phyloP scores from a whole-genome alignment of 2,113 vertebrate genomes.

The Micronisus gabar region DNA sequence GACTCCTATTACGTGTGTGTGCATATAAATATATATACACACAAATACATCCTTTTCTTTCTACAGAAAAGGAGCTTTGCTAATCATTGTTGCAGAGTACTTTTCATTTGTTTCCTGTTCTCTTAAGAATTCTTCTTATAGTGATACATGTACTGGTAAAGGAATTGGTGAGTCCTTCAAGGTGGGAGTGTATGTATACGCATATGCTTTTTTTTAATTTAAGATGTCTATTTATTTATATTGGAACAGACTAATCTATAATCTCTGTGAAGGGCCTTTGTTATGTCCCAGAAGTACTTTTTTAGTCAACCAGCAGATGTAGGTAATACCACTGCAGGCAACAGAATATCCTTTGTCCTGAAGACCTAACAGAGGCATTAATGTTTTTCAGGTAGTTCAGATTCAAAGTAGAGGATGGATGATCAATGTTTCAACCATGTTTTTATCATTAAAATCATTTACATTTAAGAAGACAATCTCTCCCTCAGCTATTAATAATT shows the following conservation, averaged over 20 bases:
- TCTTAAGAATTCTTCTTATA: background rate
- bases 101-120: background rate
- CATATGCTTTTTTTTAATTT: background rate
- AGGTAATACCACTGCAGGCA: background rate
- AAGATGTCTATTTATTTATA: too few species aligned
- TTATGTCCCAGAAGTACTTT: background rate
- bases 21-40: accelerated
- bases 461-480: constrained; percentile 61
- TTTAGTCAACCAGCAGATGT: background rate
- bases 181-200: background rate
- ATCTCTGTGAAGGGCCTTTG: background rate
- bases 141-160: background rate
- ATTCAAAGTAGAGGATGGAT: constrained; percentile 11
- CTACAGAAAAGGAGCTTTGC: background rate
- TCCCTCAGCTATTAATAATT: constrained; percentile 67
- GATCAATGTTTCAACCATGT: constrained; percentile 62
- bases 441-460: constrained; percentile 69
- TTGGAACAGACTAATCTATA: background rate
- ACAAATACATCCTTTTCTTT: background rate
- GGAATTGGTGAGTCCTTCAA: background rate
- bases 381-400: background rate
- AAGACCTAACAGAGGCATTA: constrained; percentile 11
- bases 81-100: background rate
- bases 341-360: background rate
- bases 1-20: background rate